Percentiles rank a stretch among this genome's conserved stretches.
phyloP scores from a whole-genome alignment of 2,888 invertebrate genomes.

The Thumatha senex region DNA sequence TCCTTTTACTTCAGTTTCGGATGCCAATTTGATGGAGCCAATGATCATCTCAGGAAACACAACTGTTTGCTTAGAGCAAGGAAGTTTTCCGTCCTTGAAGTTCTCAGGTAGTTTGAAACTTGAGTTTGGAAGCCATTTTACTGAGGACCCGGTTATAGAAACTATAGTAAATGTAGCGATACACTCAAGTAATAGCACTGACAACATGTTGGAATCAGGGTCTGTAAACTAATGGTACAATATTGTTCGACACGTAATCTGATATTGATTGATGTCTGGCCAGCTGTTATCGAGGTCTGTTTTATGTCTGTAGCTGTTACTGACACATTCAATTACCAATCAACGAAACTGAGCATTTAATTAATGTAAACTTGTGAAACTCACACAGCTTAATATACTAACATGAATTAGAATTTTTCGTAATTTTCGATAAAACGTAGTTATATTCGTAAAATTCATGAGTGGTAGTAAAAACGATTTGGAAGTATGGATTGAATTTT shows the following conservation, averaged over 20 bases:
- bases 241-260: slow-evolving; percentile 49
- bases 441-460: no score
- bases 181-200: slow-evolving; percentile 13
- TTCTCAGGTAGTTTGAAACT: slow-evolving; percentile 64
- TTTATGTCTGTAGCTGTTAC: slow-evolving; percentile 48
- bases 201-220: slow-evolving; percentile 30
- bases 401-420: background rate
- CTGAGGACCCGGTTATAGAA: slow-evolving; percentile 47
- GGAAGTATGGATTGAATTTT: no score
- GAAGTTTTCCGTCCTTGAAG: slow-evolving; percentile 60
- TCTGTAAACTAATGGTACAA: slow-evolving; percentile 47
- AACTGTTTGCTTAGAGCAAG: slow-evolving; percentile 69
- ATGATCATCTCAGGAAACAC: slow-evolving; percentile 60
- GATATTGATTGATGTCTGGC: slow-evolving; percentile 63
- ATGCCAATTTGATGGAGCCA: slow-evolving; percentile 51
- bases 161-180: slow-evolving; percentile 30
- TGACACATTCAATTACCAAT: slow-evolving; percentile 51
- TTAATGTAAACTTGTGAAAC: background rate
- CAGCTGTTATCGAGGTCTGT: slow-evolving; percentile 52
- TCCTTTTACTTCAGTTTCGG: slow-evolving; percentile 46
- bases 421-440: no score
- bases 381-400: no score
- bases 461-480: no score
- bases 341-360: slow-evolving; percentile 2
- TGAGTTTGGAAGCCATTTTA: slow-evolving; percentile 66